Evolutionary conservation across 2,797 vertebrate species (phyloP).

Genomic region (Vespertilio murinus): DNA sequence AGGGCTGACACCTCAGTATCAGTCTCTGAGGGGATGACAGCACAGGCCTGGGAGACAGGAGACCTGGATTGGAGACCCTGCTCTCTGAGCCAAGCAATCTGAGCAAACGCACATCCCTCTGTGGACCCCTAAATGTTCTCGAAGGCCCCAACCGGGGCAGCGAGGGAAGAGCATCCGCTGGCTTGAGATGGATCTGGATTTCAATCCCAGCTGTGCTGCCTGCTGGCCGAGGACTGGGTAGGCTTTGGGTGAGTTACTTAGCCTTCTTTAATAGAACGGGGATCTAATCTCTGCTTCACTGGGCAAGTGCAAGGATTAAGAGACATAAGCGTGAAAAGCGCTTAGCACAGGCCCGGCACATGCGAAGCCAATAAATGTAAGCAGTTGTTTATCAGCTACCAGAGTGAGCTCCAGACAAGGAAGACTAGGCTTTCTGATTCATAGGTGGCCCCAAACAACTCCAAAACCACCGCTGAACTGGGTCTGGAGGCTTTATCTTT

Average conservation of each 20-base stretch:
- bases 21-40: neutral
- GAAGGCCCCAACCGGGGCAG: neutral
- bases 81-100: neutral
- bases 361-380: neutral
- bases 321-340: neutral
- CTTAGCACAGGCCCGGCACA: neutral
- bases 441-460: neutral
- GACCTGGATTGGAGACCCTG: neutral
- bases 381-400: slow-evolving; percentile 6
- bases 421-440: slow-evolving; percentile 51
- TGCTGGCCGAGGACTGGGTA: neutral
- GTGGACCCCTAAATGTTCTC: neutral
- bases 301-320: slow-evolving; percentile 44
- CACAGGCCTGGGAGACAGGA: neutral
- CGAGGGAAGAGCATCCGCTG: neutral
- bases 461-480: neutral
- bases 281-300: neutral
- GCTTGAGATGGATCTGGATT: slow-evolving; percentile 5
- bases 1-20: neutral
- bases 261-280: slow-evolving; percentile 39
- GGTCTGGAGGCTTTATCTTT: slow-evolving; percentile 25
- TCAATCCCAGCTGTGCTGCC: neutral
- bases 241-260: slow-evolving; percentile 17
- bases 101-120: neutral
- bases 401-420: neutral